Percentiles rank a stretch among this genome's conserved stretches.
Evolutionary conservation across 2,797 vertebrate genomes (phyloP).

Genomic region (Myiotriccus ornatus): DNA sequence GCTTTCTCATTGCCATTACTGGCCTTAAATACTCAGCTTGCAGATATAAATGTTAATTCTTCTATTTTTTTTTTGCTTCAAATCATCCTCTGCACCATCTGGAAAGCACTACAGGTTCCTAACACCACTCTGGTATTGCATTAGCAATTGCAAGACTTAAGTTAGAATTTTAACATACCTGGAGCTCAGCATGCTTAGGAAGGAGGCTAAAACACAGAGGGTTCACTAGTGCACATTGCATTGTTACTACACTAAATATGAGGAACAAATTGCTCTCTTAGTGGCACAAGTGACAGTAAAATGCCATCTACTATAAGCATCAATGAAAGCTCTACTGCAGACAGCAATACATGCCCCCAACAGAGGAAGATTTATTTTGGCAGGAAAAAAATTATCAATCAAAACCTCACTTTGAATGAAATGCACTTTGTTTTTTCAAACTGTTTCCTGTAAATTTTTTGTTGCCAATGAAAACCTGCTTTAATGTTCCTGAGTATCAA

Average conservation of each 20-base stretch:
- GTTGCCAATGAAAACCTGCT: neutral
- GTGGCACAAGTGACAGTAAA: neutral
- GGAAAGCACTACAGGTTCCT: too few relatives aligned
- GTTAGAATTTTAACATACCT: too few relatives aligned
- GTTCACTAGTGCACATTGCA: neutral
- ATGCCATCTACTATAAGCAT: neutral
- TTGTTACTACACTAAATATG: neutral
- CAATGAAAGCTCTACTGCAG: neutral
- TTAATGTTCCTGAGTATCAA: accelerated
- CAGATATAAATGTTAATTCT: too few relatives aligned
- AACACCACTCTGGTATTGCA: too few relatives aligned
- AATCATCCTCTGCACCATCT: too few relatives aligned
- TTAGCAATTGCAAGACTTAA: too few relatives aligned
- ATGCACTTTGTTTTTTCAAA: neutral
- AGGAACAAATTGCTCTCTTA: neutral
- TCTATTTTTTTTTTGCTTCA: too few relatives aligned
- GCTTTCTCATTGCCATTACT: neutral
- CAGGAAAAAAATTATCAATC: accelerated
- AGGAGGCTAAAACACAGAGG: too few relatives aligned
- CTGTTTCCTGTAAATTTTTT: neutral
- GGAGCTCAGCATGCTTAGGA: too few relatives aligned
- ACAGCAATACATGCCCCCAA: neutral
- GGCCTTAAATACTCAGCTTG: neutral
- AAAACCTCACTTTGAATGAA: neutral
- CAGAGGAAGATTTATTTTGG: neutral